Conservation (phyloP, 2,888 invertebrate genomes). For the Sthenelais limicola region DNA sequence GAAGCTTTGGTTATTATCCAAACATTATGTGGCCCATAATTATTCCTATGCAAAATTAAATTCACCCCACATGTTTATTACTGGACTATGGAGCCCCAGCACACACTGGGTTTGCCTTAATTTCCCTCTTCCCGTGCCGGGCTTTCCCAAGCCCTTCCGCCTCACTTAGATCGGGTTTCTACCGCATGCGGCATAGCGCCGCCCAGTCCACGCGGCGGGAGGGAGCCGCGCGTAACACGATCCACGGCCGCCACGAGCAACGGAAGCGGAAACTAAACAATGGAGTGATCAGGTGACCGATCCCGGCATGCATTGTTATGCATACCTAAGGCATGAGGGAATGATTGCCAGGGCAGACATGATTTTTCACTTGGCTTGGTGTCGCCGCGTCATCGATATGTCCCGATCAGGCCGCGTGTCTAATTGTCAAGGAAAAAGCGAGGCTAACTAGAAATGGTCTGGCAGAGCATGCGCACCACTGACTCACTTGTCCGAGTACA, state of each 20-base stretch:
- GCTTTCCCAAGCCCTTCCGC: background rate
- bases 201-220: background rate
- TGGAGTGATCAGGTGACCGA: conserved; percentile 22
- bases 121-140: conserved; percentile 1
- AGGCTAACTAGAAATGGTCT: no score
- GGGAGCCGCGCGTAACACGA: background rate
- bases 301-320: conserved; percentile 26
- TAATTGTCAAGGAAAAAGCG: no score
- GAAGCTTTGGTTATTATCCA: no score
- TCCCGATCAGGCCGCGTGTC: no score
- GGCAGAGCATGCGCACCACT: no score
- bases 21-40: no score
- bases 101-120: no score
- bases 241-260: background rate
- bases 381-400: background rate
- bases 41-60: no score
- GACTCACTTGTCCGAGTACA: no score
- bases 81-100: no score
- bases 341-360: conserved; percentile 28
- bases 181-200: background rate
- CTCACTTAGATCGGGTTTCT: background rate
- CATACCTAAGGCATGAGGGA: background rate
- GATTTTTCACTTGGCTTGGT: conserved; percentile 24
- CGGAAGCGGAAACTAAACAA: conserved; percentile 36
- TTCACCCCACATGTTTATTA: no score